Base-by-base conservation (phyloP, 2,113 vertebrate genomes). In the Tympanuchus pallidicinctus region DNA sequence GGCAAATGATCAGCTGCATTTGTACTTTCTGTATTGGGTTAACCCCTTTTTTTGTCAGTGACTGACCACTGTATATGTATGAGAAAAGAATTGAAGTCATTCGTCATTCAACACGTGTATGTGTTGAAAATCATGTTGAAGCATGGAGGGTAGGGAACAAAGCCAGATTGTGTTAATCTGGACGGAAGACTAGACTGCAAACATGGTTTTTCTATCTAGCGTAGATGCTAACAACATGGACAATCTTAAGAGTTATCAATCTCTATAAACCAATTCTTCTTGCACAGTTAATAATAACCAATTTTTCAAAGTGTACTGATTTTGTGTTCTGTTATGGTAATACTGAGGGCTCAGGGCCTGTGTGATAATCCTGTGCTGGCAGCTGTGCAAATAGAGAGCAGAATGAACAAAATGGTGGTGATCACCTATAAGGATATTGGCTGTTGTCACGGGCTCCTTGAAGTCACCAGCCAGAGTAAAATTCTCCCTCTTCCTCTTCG, bases 181-280 rank as follows among this genome's bases (percentile, higher is more conserved):
- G 6, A 3, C 21, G 57, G 45, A 70, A 80, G 50, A 24, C 22
- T 52, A 77, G 50, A 24, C 20, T 52, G 19, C 16, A 47, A 82
- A 74, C 45, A 47, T 63, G 16, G 17, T 59, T 89, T 87, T 85
- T 21, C 10, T 86, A 0, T 47, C 43, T 57, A 17, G 38, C 30
- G 10, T 17, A 54, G 56, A 36, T 48, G 25, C 50, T 57, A 36
- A 56, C 43, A 27, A 18, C 2, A 1, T 45, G 34, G 8, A 10
- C 1, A 76, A 22, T 79, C 70, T 66, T 60, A 36, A 59, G 69
- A 43, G 19, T 70, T 70, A 32, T 70, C 21, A 34, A 54, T 45
- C 40, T 92, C 57, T 64, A 61, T 81, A 93, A 92, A 79, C 32
- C 56, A 69, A 38, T 86, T 93, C 57, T 80, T 88, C 42, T 96